Base-by-base conservation (phyloP, 1,140 invertebrate genomes). In the Ceratitis capitata region DNA sequence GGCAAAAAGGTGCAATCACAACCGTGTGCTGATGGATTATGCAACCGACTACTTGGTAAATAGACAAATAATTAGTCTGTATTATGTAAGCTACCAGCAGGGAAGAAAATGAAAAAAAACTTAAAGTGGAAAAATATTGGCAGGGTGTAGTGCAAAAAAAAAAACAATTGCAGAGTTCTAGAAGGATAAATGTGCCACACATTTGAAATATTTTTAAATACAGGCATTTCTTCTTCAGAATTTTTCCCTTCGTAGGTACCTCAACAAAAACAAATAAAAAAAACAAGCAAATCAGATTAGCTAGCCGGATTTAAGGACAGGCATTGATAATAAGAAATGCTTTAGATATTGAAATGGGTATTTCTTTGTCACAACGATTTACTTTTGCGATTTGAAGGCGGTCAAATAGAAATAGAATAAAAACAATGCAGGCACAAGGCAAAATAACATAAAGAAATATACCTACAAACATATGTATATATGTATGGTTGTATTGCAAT, bases 21-120 rank as follows among this genome's bases (percentile, higher is more conserved):
- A 10, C 3, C 19, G 7, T 5, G 23, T 42, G 47, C n/a, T 32
- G 26, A 26, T 32, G 58, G 58, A 0, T 16, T 61, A 0, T 32
- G 23, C 32, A 69, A 19, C 61, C 16, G 7, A 69, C 14, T 0
- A 42, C 10, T 23, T 47, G 49, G 19, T 7, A 49, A 82, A 82
- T 82, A 26, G 78, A n/a, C 39, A 49, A 82, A 29, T 82, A 82
- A 82, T 82, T 82, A 49, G 78, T 2, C 78, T 7, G 42, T 19
- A 47, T 82, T 82, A 82, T 51, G n/a, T 47, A 82, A 35, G 32
- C 61, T 19, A 32, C 14, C n/a, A 3, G 61, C 16, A 10, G 3
- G 29, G 14, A n/a, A 32, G 14, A 39, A 35, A 3, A 35, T 3
- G 9, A 12, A 35, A 2, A 53, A 53, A 16, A 19, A 19, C 51